Evolutionary conservation across 1,140 invertebrate genomes (phyloP).

Genomic region (Megathymus violae): DNA sequence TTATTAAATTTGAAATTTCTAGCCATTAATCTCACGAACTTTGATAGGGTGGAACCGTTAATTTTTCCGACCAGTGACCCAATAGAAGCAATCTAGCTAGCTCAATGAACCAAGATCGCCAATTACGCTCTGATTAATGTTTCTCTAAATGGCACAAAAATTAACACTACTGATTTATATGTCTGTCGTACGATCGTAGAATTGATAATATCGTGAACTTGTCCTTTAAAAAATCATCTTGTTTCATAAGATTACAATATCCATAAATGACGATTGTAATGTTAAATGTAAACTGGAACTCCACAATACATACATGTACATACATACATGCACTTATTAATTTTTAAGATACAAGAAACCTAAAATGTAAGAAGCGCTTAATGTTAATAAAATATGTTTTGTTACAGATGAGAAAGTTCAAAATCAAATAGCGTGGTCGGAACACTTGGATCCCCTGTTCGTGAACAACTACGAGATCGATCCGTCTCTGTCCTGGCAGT

Average conservation of each 20-base stretch:
- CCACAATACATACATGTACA: too few relatives aligned
- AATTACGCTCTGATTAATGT: constrained; percentile 64
- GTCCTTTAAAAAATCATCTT: too few relatives aligned
- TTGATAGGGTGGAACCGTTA: constrained; percentile 41
- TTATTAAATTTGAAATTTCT: not conserved
- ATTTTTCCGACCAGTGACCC: constrained; percentile 52
- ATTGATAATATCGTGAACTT: too few relatives aligned
- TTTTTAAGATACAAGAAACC: not conserved
- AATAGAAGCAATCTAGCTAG: constrained; percentile 61
- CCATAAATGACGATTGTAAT: too few relatives aligned
- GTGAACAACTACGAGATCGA: constrained; percentile 96
- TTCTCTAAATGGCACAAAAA: constrained; percentile 50
- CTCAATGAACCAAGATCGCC: constrained; percentile 66
- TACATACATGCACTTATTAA: not conserved
- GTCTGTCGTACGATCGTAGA: not conserved
- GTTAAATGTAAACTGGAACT: too few relatives aligned
- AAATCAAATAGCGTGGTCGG: constrained; percentile 96
- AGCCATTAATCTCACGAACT: constrained; percentile 18
- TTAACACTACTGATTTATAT: constrained; percentile 24
- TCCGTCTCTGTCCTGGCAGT: constrained; percentile 97
- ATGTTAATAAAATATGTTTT: constrained; percentile 16
- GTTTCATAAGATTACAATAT: too few relatives aligned
- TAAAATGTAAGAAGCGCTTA: too few relatives aligned
- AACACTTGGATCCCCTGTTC: constrained; percentile 94
- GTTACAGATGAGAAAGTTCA: constrained; percentile 89